Evolutionary conservation across 2,888 invertebrate genomes (phyloP).

Genomic region (Thereva nobilitata): DNA sequence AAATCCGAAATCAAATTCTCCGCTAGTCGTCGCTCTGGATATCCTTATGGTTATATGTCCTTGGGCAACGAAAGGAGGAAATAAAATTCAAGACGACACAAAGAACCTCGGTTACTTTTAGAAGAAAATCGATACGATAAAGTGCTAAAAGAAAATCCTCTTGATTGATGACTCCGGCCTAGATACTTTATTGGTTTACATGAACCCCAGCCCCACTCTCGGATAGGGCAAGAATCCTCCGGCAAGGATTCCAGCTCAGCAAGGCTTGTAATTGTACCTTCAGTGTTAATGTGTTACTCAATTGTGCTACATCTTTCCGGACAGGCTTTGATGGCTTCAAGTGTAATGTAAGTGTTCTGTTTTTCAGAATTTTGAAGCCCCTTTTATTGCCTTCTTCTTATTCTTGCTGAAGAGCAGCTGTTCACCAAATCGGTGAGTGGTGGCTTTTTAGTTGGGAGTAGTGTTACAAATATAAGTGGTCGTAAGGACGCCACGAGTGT

Average conservation of each 20-base stretch:
- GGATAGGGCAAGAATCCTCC: not conserved
- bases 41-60: not conserved
- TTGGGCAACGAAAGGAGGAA: not conserved
- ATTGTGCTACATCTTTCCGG: not conserved
- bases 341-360: conserved; percentile 13
- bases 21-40: not conserved
- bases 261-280: conserved; percentile 11
- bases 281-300: conserved; percentile 14
- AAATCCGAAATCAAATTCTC: conserved; percentile 13
- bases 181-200: not conserved
- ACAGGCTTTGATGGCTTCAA: not conserved
- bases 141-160: conserved; percentile 30
- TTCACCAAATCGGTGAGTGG: too few species aligned
- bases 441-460: too few species aligned
- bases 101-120: conserved; percentile 9
- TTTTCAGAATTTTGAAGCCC: conserved; percentile 12
- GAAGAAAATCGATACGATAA: conserved; percentile 14
- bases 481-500: too few species aligned
- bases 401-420: too few species aligned
- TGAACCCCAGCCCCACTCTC: not conserved
- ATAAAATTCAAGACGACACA: conserved; percentile 10
- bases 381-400: too few species aligned
- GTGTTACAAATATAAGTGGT: too few species aligned
- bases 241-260: not conserved
- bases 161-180: conserved; percentile 19